Percentiles rank a stretch among this genome's conserved stretches.
Evolutionary conservation across 1,140 invertebrate species (phyloP).

Genomic region (Centruroides sculpturatus): DNA sequence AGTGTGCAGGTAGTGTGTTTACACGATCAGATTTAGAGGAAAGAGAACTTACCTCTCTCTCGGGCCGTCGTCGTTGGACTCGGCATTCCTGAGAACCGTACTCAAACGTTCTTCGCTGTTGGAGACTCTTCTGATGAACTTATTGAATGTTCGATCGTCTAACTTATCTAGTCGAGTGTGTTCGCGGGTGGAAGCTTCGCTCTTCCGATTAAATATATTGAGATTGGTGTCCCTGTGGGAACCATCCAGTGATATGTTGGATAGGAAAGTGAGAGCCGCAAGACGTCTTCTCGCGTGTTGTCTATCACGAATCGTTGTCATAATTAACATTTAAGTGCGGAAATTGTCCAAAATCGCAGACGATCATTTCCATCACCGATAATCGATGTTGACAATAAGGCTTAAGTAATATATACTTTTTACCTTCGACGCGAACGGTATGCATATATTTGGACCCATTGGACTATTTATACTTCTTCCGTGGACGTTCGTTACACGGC

Average conservation of each 20-base stretch:
- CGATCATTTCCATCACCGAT: too few species aligned
- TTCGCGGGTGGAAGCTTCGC: too few species aligned
- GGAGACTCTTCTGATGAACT: background rate
- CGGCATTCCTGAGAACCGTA: slow-evolving; percentile 1
- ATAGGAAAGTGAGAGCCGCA: slow-evolving; percentile 9
- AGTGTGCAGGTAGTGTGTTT: too few species aligned
- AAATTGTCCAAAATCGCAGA: too few species aligned
- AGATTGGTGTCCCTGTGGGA: slow-evolving; percentile 69
- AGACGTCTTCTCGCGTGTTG: slow-evolving; percentile 14
- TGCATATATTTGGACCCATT: too few species aligned
- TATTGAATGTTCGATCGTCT: background rate
- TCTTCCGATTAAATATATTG: slow-evolving; percentile 23
- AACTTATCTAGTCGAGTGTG: background rate
- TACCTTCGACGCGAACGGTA: too few species aligned
- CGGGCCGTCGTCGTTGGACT: background rate
- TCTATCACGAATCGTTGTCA: slow-evolving; percentile 18
- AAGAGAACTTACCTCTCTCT: slow-evolving; percentile 7
- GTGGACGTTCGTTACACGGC: too few species aligned
- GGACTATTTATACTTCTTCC: too few species aligned
- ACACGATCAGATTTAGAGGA: too few species aligned
- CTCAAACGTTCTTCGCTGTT: slow-evolving; percentile 1
- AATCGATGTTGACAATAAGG: too few species aligned
- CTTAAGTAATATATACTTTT: too few species aligned
- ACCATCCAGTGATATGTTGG: slow-evolving; percentile 77
- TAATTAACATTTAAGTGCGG: background rate